Evolutionary conservation across 2,888 invertebrate species (phyloP), one percentile per base, ranked within the genome.

Genomic region (Macrophya alboannulata): DNA sequence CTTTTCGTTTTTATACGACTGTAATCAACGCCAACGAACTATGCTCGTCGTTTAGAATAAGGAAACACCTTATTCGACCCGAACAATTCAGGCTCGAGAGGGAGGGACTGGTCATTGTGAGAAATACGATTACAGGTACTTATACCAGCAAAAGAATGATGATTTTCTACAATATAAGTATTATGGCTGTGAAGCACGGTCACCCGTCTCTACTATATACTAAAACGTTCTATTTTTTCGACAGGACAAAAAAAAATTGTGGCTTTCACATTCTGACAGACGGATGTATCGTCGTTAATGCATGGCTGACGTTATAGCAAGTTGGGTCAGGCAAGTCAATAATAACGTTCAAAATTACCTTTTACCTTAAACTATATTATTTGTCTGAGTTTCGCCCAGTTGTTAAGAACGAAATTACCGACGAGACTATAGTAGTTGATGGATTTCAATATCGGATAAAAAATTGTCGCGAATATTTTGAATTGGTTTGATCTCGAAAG

Each of bases 21-120:
- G n/a, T 77, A 77, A 77, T 55, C 77, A n/a, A 77, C 77, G 77
- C 37, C 31, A 37, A 51, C 31, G n/a, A 17, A 55, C n/a, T 43
- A n/a, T n/a, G 21, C 9, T 21, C n/a, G 72, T 43, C n/a, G 31
- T 74, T 45, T 45, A 9, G 21, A 45, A 45, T 25, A 45, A 45
- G 45, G 25, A 17, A 37, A 5, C 25, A 17, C 37, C 15, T 37
- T 68, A 68, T 31, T 31, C 68, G 68, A 10, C 68, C 37, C 62
- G 9, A 25, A 25, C 4, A 62, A 25, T 25, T 62, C 25, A 25
- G 21, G 4, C 62, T 6, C 68, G 10, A 37, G n/a, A 74, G 25
- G 25, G 21, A 45, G 51, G n/a, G 8, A 37, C 51, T 17, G 77
- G 31, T 77, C 77, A 77, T 77, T 55, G 17, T 21, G 72, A 21